Conservation (phyloP, 2,888 invertebrate species). For the Mesoligia furuncula region DNA sequence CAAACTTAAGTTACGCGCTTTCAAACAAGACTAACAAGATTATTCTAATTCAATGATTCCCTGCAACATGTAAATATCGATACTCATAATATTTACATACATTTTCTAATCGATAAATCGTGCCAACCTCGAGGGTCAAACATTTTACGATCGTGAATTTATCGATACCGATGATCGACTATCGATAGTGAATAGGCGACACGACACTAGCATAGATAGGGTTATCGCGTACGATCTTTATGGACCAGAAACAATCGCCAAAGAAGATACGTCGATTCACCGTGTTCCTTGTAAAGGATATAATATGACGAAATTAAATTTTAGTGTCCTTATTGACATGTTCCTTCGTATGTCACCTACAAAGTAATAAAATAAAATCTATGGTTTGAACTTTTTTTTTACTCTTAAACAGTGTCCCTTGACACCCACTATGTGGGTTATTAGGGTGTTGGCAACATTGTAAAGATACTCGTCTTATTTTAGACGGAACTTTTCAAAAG, state of each 20-base stretch:
- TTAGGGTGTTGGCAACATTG: slow-evolving; percentile 63
- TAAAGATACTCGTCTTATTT: slow-evolving; percentile 58
- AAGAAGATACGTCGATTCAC: slow-evolving; percentile 72
- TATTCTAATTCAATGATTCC: slow-evolving; percentile 76
- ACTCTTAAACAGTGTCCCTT: slow-evolving; percentile 23
- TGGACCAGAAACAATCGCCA: slow-evolving; percentile 81
- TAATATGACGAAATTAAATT: slow-evolving; percentile 83
- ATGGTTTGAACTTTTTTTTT: slow-evolving; percentile 51
- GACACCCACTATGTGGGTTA: slow-evolving; percentile 64
- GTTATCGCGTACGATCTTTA: slow-evolving; percentile 87
- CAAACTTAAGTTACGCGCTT: slow-evolving; percentile 60
- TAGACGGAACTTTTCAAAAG: slow-evolving; percentile 44
- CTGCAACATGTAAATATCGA: slow-evolving; percentile 77
- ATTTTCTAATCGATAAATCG: slow-evolving; percentile 83
- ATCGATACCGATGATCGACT: slow-evolving; percentile 81
- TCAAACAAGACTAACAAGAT: slow-evolving; percentile 73
- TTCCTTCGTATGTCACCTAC: slow-evolving; percentile 63
- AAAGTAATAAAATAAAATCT: slow-evolving; percentile 60
- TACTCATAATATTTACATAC: slow-evolving; percentile 81
- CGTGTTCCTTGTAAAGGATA: slow-evolving; percentile 78
- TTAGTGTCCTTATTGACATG: slow-evolving; percentile 75
- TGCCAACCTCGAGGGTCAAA: slow-evolving; percentile 84
- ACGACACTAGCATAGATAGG: slow-evolving; percentile 80
- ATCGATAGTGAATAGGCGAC: slow-evolving; percentile 77
- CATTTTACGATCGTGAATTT: slow-evolving; percentile 77